Evolutionary conservation across 2,797 vertebrate species (phyloP), one percentile per base, ranked within the genome.

Genomic region (Podarcis lilfordi): DNA sequence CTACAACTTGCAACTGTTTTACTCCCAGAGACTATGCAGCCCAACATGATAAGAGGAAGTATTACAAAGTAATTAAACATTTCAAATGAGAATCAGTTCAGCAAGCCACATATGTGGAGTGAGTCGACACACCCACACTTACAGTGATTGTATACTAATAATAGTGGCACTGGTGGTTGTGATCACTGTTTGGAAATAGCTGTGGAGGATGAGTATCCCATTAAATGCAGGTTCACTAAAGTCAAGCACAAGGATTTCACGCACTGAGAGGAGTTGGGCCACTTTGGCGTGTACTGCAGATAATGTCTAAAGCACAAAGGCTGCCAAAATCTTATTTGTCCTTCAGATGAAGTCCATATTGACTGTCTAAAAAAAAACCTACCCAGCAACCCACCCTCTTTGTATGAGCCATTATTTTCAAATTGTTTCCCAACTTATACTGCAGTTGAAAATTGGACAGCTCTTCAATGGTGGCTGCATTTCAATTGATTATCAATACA

Each of bases 401-500:
- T 97, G 97, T 97, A 96, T 96, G 97, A 97, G 97, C 98, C 97
- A 97, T 98, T 99, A 98, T 98, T 98, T 98, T 98, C 98, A 98
- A 99, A 99, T 98, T 99, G 98, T 99, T 99, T 98, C 98, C 98
- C 98, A 98, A 98, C 98, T 98, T 97, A 97, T 97, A 97, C 96
- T 88, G 97, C 98, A 98, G 98, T 98, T 98, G 98, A 98, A 98
- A 98, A 98, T 97, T 97, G 97, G 98, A 99, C 98, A 98, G 98
- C 97, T 99, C 98, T 98, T 98, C 98, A 98, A 99, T 99, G 97
- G 96, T 97, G 95, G 93, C 96, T 97, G 94, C 97, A 98, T 98
- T 97, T 97, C 97, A 96, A 99, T 99, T 99, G 99, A 99, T 99
- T 99, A 98, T 98, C 98, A 98, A 99, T 99, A 98, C 95, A 95